Evolutionary conservation across 2,888 invertebrate genomes (phyloP).

Genomic region (Coremacera marginata): DNA sequence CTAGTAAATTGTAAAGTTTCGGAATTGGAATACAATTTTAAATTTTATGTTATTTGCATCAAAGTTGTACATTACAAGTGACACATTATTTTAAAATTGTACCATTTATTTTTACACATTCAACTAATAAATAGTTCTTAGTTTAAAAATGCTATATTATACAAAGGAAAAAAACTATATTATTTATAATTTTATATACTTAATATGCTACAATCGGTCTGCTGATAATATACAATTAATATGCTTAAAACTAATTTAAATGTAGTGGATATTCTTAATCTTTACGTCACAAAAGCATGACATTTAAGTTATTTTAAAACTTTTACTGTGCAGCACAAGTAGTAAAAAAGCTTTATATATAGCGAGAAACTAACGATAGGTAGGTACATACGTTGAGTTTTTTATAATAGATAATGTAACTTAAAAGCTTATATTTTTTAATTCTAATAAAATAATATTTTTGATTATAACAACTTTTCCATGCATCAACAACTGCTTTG

Average conservation of each 20-base stretch:
- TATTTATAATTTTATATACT: background rate
- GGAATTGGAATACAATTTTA: too few species aligned
- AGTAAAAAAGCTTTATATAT: conserved; percentile 1
- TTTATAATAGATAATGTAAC: conserved; percentile 7
- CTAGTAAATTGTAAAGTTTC: too few species aligned
- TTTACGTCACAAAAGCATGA: conserved; percentile 8
- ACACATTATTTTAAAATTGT: too few species aligned
- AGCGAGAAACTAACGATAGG: conserved; percentile 23
- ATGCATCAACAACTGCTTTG: background rate
- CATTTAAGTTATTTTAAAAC: background rate
- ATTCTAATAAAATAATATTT: conserved; percentile 15
- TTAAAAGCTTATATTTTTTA: background rate
- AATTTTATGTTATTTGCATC: too few species aligned
- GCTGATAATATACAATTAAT: conserved; percentile 10
- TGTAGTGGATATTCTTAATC: background rate
- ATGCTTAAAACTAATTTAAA: conserved; percentile 16
- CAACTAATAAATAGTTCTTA: too few species aligned
- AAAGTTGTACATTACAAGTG: too few species aligned
- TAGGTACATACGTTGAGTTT: conserved; percentile 34
- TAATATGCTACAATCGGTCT: background rate
- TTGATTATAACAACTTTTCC: conserved; percentile 4
- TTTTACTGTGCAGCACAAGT: background rate
- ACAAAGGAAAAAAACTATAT: background rate
- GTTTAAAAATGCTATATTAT: too few species aligned
- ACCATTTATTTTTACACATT: too few species aligned